Base-by-base conservation (phyloP, 2,797 vertebrate species). In the Cossypha niveicapilla region DNA sequence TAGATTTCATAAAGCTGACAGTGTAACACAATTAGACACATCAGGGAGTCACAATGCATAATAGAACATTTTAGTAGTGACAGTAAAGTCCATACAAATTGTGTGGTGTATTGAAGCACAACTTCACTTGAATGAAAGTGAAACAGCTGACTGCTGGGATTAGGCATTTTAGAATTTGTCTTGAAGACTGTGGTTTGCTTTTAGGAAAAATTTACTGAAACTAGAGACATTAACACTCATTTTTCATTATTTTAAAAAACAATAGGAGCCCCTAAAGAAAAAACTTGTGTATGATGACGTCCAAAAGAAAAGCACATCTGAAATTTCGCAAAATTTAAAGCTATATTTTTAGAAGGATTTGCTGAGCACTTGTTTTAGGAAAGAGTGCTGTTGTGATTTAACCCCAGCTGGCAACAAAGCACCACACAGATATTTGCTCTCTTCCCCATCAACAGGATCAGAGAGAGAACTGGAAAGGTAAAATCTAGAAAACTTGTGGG, bases 1-100 rank as follows among this genome's bases (percentile, higher is more conserved):
- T 75, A 95, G 92, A 90, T 94, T 96, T 97, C 88, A 96, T 96
- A 96, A 92, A 92, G 93, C 63, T 96, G 94, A 95, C 94, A 97
- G 66, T 56, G 65, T 96, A 97, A 94, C 79, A 95, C 95, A 95
- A 95, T 92, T 95, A 96, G 96, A 75, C 92, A 42, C 95, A 96
- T 94, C 95, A 96, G 96, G 96, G 96, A 97, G 92, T 65, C 91
- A 92, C 85, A 94, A 5, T 79, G 89, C 79, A 73, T 89, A 96
- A 96, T 65, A 62, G 94, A 96, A 86, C 17, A 47, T 68, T 75
- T 95, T 86, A 77, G 74, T 45, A 86, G 88, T 95, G 92, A 92
- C 90, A 94, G 85, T 63, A 76, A 92, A 93, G 88, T 86, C 91
- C 87, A 71, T 71, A 68, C 19, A 94, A 93, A 88, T 87, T 86